These are phyloP conservation scores for Oceanodroma leucorhoa DNA, from an alignment of 2,797 vertebrate genomes.

Conservation along the genomic window DNA sequence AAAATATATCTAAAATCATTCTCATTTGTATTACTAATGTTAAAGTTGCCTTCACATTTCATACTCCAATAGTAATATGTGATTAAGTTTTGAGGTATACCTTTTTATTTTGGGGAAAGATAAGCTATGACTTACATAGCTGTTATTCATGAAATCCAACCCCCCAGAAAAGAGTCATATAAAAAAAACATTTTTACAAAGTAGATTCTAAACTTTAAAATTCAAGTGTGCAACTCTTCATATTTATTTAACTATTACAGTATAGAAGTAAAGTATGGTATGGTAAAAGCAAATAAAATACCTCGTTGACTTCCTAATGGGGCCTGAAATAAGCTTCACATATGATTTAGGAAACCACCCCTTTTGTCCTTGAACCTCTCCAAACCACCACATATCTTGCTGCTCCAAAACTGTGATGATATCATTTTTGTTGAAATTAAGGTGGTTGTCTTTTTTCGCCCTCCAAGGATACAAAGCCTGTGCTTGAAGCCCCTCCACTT, in stretches of 20 bases:
- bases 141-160: neutral
- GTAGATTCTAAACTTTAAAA: neutral
- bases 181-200: neutral
- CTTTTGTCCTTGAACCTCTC: conserved; percentile 94
- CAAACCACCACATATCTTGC: conserved; percentile 99
- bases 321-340: conserved; percentile 92
- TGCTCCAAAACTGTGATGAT: conserved; percentile 96
- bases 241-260: neutral
- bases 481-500: conserved; percentile 95
- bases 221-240: neutral
- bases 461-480: conserved; percentile 98
- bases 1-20: neutral
- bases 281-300: conserved; percentile 61
- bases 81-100: neutral
- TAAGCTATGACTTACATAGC: neutral
- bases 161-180: neutral
- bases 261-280: rapidly evolving
- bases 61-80: neutral
- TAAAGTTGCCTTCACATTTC: neutral
- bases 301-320: conserved; percentile 87
- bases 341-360: conserved; percentile 99
- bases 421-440: conserved; percentile 98
- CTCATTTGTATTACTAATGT: neutral
- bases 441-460: conserved; percentile 98
- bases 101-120: neutral